Percentiles rank a stretch among this genome's conserved stretches.
Conservation (phyloP, 2,113 vertebrate genomes). For the Aegotheles bennettii region DNA sequence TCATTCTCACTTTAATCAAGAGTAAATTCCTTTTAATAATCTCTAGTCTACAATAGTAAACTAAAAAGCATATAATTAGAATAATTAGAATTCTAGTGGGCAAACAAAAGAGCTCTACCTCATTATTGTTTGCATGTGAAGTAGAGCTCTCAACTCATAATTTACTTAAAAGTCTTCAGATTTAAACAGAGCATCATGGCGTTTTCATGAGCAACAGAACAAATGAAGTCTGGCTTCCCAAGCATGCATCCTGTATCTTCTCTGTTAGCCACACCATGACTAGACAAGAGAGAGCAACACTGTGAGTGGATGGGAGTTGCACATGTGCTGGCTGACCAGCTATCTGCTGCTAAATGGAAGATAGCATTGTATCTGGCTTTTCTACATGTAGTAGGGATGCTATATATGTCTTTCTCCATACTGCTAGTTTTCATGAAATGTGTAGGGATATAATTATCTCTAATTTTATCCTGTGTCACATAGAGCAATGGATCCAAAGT, state of each 20-base stretch:
- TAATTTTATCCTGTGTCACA: constrained; percentile 11
- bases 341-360: neutral
- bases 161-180: neutral
- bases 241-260: neutral
- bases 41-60: neutral
- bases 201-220: neutral
- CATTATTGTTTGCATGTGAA: neutral
- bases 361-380: neutral
- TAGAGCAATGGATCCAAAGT: neutral
- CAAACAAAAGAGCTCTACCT: neutral
- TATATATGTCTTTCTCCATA: neutral
- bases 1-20: neutral
- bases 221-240: neutral
- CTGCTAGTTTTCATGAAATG: neutral
- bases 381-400: neutral
- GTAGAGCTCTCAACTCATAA: neutral
- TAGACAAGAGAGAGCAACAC: neutral
- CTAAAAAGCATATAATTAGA: neutral
- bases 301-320: neutral
- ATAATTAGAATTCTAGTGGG: neutral
- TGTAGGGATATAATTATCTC: constrained; percentile 1
- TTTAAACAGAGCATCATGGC: neutral
- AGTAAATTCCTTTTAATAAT: constrained; percentile 3
- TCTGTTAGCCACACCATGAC: neutral
- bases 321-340: neutral